A percentile compares a stretch with the other conserved stretches of the same genome.
These are phyloP conservation scores for Helicorthomorpha holstii DNA, from an alignment of 1,140 invertebrate species.

Conservation along the genomic window DNA sequence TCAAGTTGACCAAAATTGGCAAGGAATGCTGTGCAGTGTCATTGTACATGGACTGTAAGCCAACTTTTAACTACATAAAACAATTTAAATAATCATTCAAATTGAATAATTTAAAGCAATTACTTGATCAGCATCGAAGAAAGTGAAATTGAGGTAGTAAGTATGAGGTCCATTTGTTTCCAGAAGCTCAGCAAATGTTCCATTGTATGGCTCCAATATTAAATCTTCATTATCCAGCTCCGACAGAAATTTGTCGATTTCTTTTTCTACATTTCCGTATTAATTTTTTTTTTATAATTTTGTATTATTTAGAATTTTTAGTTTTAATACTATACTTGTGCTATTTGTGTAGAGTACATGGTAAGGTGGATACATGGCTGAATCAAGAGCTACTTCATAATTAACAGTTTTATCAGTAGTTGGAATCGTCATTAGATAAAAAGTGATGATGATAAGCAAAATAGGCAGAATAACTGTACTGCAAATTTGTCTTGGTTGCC, in stretches of 20 bases:
- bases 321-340: too few relatives aligned
- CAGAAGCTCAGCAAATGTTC: not conserved
- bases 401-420: not conserved
- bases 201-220: too few relatives aligned
- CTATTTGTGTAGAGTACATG: too few relatives aligned
- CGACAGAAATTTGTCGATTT: too few relatives aligned
- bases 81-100: not conserved
- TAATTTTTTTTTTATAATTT: too few relatives aligned
- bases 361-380: not conserved
- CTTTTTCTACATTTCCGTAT: too few relatives aligned
- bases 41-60: slow-evolving; percentile 50
- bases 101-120: not conserved
- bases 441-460: not conserved
- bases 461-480: not conserved
- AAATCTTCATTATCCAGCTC: too few relatives aligned
- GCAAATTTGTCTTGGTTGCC: not conserved
- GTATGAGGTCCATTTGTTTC: not conserved
- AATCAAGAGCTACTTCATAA: not conserved
- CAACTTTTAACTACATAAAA: slow-evolving; percentile 29
- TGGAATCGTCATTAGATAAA: not conserved
- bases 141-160: not conserved
- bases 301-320: too few relatives aligned
- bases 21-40: slow-evolving; percentile 59
- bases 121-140: not conserved
- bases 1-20: slow-evolving; percentile 52